Base-by-base conservation (phyloP, 2,113 vertebrate species). In the Chaenocephalus aceratus region DNA sequence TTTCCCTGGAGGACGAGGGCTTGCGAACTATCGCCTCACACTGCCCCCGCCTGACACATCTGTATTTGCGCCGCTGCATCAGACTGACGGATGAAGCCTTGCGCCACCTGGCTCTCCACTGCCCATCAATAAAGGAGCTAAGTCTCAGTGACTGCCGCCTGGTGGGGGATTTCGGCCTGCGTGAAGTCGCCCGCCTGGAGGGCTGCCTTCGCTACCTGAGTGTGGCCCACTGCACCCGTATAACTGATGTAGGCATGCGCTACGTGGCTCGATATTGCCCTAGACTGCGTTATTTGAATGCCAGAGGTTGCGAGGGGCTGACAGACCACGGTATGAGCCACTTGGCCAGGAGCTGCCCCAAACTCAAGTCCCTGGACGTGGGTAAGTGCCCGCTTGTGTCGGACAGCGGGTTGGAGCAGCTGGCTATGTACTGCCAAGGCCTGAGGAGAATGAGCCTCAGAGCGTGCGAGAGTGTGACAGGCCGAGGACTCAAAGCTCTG, bases 201-300 rank as follows among this genome's bases (percentile, higher is more conserved):
- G 95, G 96, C 0, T 96, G 97, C 58, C 95, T 99, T 66, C 96
- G 97, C 9, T 99, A 99, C 93, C 96, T 99, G 57, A 99, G 98
- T 80, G 97, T 99, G 30, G 98, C 98, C 6, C 98, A 99, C 95
- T 99, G 98, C 58, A 93, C 96, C 67, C 97, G 98, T 8, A 96
- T 99, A 91, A 99, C 98, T 0, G 98, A 99, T 0, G 98, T 99
- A 79, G 98, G 98, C 61, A 89, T 99, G 83, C 98, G 97, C 67
- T 99, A 99, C 71, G 94, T 99, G 18, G 97, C 97, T 60, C 98
- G 98, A 66, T 99, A 99, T 95, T 99, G 97, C 95, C 92, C 97
- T 74, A 97, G 97, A 85, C 94, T 99, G 91, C 98, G 98, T 91
- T 99, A 99, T 95, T 95, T 99, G 91, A 99, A 99, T 0, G 98